Base-by-base conservation (phyloP, 2,113 vertebrate genomes). In the Cyprinodon tularosa region DNA sequence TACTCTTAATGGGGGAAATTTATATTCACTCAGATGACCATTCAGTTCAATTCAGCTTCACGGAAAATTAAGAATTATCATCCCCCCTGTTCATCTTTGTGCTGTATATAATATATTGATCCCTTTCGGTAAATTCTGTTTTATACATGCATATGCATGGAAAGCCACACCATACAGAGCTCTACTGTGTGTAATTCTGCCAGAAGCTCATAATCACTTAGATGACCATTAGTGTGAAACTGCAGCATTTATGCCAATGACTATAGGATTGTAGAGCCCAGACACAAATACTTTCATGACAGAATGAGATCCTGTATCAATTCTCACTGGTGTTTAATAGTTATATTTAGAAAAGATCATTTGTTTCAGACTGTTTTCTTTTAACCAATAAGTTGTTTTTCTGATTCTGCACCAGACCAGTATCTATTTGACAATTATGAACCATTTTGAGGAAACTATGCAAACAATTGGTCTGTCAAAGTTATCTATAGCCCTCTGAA, bases 11-110 rank as follows among this genome's bases (percentile, higher is more conserved):
- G 84, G 76, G 69, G 75, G 29, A 66, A 68, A 86, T 89, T 83
- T 84, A 89, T 80, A 78, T 71, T 89, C 71, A 85, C 84, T 82
- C 75, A 84, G 87, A 88, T 78, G 78, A 80, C 76, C 72, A 29
- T 88, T 83, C 72, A 84, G 80, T 88, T 90, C 77, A 84, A 85
- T 89, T 91, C 87, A 90, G 89, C 90, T 91, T 87, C 80, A 88
- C 42, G 71, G 85, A 71, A 88, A 85, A 88, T 87, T 84, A 84
- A 78, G 79, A 87, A 87, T 83, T 75, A 84, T 81, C 81, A 68
- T 86, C 85, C 79, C 29, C 70, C 73, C 40, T 44, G 48, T 61
- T 88, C 78, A 59, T 70, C 57, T 72, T 60, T 74, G 80, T 12
- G 12, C 53, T 77, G 84, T 86, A 78, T 74, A 81, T 80, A 75